Percentiles rank a stretch among this genome's conserved stretches.
phyloP scores from a whole-genome alignment of 1,140 invertebrate species.

The Colletes gigas region DNA sequence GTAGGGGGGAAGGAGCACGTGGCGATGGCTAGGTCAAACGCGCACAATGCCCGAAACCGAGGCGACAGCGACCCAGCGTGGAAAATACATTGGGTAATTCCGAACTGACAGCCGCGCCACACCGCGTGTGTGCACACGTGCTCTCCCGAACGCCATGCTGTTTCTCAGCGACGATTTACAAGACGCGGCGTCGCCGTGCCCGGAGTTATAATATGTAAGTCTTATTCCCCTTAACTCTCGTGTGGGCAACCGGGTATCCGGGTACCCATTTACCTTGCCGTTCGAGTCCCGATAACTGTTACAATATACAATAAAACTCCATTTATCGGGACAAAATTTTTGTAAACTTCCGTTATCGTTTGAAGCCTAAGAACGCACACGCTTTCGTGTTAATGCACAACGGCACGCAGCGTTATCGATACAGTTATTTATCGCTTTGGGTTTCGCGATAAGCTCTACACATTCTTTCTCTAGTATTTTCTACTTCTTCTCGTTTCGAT shows the following conservation, averaged over 20 bases:
- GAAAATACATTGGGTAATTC: conserved; percentile 20
- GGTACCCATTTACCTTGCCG: too few species aligned
- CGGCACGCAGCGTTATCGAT: conserved; percentile 16
- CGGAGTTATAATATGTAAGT: background rate
- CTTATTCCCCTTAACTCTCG: background rate
- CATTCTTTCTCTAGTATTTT: background rate
- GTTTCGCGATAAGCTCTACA: background rate
- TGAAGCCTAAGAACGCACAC: background rate
- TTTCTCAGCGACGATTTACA: conserved; percentile 14
- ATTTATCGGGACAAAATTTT: too few species aligned
- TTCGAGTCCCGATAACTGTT: too few species aligned
- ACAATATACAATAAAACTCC: too few species aligned
- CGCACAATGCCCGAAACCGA: conserved; percentile 56
- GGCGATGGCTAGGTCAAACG: conserved; percentile 9
- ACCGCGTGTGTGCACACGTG: conserved; percentile 7
- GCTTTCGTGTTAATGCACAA: conserved; percentile 15
- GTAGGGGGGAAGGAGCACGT: background rate
- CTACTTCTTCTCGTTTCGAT: conserved; percentile 1
- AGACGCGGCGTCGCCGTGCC: background rate
- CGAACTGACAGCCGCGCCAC: background rate
- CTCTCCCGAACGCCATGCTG: conserved; percentile 5
- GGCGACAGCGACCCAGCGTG: conserved; percentile 21
- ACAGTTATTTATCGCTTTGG: conserved; percentile 3
- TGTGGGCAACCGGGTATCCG: too few species aligned
- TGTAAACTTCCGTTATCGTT: background rate